phyloP scores from a whole-genome alignment of 1,140 invertebrate genomes.

The Aphelenchoides avenae region DNA sequence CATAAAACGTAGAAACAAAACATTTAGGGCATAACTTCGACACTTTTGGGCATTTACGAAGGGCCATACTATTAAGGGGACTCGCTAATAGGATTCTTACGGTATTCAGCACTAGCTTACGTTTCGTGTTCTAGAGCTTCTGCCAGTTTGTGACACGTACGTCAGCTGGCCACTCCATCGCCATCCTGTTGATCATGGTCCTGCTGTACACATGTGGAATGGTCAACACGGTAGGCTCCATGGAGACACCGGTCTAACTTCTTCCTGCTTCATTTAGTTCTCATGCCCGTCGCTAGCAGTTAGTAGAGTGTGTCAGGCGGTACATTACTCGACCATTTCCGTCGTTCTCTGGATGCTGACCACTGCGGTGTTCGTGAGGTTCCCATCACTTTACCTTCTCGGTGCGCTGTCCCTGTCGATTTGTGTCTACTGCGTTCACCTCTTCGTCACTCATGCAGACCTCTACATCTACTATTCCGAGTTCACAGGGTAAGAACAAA shows the following conservation, averaged over 20 bases:
- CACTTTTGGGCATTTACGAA: no score
- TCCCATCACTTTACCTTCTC: conserved; percentile 36
- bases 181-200: conserved; percentile 51
- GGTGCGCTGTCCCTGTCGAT: conserved; percentile 38
- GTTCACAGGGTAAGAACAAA: conserved; percentile 18
- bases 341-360: conserved; percentile 54
- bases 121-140: conserved; percentile 48
- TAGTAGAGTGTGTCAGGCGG: conserved; percentile 35
- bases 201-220: conserved; percentile 57
- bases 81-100: conserved; percentile 1
- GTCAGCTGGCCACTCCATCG: conserved; percentile 51
- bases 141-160: conserved; percentile 57
- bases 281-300: conserved; percentile 39
- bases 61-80: no score
- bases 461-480: conserved; percentile 37
- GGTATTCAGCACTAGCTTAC: background rate
- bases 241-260: background rate
- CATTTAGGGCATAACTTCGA: no score
- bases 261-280: conserved; percentile 34
- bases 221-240: conserved; percentile 48
- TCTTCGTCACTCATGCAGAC: conserved; percentile 49
- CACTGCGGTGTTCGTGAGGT: conserved; percentile 50
- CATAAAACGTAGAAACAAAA: no score
- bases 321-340: conserved; percentile 51
- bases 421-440: conserved; percentile 44